phyloP scores from a whole-genome alignment of 1,140 invertebrate species.

The Trichogramma pretiosum region DNA sequence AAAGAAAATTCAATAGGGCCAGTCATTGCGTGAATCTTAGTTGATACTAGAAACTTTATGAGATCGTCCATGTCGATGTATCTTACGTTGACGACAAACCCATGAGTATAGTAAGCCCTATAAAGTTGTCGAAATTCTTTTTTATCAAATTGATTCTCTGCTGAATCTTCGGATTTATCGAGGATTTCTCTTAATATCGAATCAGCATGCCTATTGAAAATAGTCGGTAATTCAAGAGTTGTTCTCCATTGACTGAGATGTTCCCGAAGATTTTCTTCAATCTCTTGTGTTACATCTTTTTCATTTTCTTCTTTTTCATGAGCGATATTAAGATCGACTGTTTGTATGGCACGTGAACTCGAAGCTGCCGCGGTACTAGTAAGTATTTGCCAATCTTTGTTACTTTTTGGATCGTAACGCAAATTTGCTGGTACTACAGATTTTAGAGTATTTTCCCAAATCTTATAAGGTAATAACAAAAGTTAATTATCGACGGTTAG shows the following conservation, averaged over 20 bases:
- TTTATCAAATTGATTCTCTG: constrained; percentile 30
- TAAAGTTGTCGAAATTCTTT: constrained; percentile 36
- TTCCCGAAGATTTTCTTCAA: constrained; percentile 33
- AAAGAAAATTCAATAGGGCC: constrained; percentile 41
- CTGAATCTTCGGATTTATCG: constrained; percentile 21
- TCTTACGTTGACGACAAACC: constrained; percentile 36
- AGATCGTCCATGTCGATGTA: constrained; percentile 30
- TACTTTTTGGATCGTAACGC: constrained; percentile 31
- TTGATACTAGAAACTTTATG: constrained; percentile 28
- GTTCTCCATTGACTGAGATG: constrained; percentile 33
- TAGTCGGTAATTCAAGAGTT: constrained; percentile 29
- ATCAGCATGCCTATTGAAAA: constrained; percentile 37
- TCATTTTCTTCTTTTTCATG: constrained; percentile 18
- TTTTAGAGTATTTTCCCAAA: constrained; percentile 41
- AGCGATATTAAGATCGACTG: constrained; percentile 25
- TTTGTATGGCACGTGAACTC: constrained; percentile 26
- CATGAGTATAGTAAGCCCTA: constrained; percentile 37
- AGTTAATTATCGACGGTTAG: too few relatives aligned
- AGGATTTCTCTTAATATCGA: constrained; percentile 30
- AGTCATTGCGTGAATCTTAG: constrained; percentile 33
- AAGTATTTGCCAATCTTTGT: constrained; percentile 37
- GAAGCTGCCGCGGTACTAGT: constrained; percentile 13
- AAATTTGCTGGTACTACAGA: constrained; percentile 29
- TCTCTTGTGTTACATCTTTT: constrained; percentile 17
- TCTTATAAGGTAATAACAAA: too few relatives aligned